Evolutionary conservation across 2,888 invertebrate species (phyloP).

Genomic region (Drosophila anceps): DNA sequence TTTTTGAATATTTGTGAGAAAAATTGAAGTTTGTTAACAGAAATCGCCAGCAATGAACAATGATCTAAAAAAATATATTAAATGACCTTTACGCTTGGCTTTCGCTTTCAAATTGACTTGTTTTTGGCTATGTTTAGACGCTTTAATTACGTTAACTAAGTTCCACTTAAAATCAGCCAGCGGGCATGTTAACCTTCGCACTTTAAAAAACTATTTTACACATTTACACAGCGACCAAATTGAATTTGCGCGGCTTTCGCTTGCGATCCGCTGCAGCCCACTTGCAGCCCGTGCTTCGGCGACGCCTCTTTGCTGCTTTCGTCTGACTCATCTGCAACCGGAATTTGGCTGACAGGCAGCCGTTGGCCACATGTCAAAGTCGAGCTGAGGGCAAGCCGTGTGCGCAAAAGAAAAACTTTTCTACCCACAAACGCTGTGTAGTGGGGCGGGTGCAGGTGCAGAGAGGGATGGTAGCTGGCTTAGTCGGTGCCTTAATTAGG

Average conservation of each 20-base stretch:
- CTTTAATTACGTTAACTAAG: conserved; percentile 40
- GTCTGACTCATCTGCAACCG: conserved; percentile 78
- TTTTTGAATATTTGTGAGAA: no score
- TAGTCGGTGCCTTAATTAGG: conserved; percentile 65
- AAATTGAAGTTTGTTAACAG: no score
- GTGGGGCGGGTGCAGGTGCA: conserved; percentile 3
- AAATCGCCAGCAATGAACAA: no score
- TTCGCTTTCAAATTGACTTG: conserved; percentile 30
- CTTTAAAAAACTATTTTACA: conserved; percentile 57
- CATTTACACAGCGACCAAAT: conserved; percentile 61
- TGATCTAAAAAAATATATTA: no score
- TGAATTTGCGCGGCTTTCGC: conserved; percentile 61
- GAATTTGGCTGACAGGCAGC: conserved; percentile 69
- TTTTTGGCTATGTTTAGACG: conserved; percentile 26
- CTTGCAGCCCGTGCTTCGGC: not conserved
- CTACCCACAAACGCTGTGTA: conserved; percentile 50
- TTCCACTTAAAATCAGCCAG: conserved; percentile 43
- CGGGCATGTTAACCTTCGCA: conserved; percentile 45
- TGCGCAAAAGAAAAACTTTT: conserved; percentile 66
- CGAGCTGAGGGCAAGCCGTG: conserved; percentile 45
- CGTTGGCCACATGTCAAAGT: conserved; percentile 79
- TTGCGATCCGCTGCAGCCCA: not conserved
- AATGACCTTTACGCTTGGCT: conserved; percentile 10
- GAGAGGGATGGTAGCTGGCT: not conserved
- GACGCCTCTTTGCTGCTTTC: not conserved